A percentile compares a stretch with the other conserved stretches of the same genome.
phyloP scores from a whole-genome alignment of 2,113 vertebrate genomes.

The Porphyrio hochstetteri region DNA sequence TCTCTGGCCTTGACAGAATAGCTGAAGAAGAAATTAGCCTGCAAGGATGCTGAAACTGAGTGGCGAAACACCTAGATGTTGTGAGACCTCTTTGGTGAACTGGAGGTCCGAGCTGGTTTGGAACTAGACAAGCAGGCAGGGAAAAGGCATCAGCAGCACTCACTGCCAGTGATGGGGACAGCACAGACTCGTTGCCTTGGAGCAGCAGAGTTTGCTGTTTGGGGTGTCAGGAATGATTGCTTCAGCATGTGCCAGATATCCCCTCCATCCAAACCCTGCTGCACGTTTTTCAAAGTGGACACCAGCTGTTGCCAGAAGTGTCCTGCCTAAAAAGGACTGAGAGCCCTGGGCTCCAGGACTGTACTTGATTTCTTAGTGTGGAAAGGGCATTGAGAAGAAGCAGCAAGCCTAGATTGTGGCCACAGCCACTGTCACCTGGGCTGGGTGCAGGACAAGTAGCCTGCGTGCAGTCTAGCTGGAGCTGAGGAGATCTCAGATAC shows the following conservation, averaged over 20 bases:
- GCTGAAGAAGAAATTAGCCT: background rate
- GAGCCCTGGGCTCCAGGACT: background rate
- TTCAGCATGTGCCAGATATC: background rate
- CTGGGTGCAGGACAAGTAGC: background rate
- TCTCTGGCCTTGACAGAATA: background rate
- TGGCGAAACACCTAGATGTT: background rate
- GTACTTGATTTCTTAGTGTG: background rate
- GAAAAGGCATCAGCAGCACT: background rate
- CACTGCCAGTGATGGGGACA: rapidly evolving
- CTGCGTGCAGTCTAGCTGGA: background rate
- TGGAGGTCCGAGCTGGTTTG: background rate
- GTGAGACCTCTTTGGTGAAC: background rate
- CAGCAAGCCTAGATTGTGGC: background rate
- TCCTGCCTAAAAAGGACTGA: background rate
- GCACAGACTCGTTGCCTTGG: background rate
- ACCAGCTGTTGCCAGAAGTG: background rate
- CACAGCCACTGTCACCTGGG: background rate
- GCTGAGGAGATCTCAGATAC: background rate
- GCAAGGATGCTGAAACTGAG: background rate
- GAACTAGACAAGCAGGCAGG: background rate
- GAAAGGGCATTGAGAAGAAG: background rate
- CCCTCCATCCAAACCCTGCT: no score
- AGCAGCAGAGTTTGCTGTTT: background rate
- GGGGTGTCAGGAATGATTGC: rapidly evolving
- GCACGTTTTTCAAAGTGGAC: background rate